phyloP scores from a whole-genome alignment of 2,113 vertebrate species.

The Ammodytes marinus region DNA sequence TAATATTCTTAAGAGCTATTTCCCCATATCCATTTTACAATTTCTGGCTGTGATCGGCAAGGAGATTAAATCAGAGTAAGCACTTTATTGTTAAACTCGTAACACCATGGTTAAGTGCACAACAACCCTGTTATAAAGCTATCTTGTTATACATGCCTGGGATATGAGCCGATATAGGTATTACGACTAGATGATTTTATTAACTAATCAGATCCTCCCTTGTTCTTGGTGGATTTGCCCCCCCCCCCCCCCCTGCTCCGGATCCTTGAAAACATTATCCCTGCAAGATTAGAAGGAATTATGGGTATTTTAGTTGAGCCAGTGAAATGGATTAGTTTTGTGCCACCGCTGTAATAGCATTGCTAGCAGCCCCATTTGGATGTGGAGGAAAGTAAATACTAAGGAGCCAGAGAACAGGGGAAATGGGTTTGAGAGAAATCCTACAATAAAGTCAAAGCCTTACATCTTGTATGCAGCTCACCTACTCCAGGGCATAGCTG shows the following conservation, averaged over 20 bases:
- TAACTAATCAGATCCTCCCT: constrained; percentile 74
- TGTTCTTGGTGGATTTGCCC: constrained; percentile 78
- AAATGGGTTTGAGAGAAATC: constrained; percentile 60
- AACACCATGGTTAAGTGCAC: constrained; percentile 54
- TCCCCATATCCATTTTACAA: constrained; percentile 53
- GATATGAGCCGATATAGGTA: constrained; percentile 58
- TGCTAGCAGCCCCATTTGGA: constrained; percentile 65
- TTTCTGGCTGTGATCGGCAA: constrained; percentile 66
- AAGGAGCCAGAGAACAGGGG: constrained; percentile 59
- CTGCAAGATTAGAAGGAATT: constrained; percentile 81
- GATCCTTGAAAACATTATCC: constrained; percentile 79
- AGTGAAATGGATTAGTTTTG: constrained; percentile 77
- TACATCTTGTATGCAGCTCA: constrained; percentile 62
- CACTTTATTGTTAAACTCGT: constrained; percentile 66
- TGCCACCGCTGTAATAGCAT: constrained; percentile 67
- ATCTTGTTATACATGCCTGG: constrained; percentile 60
- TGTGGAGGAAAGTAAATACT: constrained; percentile 67
- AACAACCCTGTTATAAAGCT: constrained; percentile 51
- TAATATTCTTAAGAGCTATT: constrained; percentile 69
- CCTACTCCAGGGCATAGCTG: constrained; percentile 52
- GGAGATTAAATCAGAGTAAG: constrained; percentile 73
- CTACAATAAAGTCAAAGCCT: constrained; percentile 66
- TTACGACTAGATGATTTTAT: constrained; percentile 65
- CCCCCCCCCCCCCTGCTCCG: constrained; percentile 53
- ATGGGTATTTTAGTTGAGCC: constrained; percentile 77